These are phyloP conservation scores for Olivierus martensii DNA, from an alignment of 1,140 invertebrate species.

Conservation along the genomic window DNA sequence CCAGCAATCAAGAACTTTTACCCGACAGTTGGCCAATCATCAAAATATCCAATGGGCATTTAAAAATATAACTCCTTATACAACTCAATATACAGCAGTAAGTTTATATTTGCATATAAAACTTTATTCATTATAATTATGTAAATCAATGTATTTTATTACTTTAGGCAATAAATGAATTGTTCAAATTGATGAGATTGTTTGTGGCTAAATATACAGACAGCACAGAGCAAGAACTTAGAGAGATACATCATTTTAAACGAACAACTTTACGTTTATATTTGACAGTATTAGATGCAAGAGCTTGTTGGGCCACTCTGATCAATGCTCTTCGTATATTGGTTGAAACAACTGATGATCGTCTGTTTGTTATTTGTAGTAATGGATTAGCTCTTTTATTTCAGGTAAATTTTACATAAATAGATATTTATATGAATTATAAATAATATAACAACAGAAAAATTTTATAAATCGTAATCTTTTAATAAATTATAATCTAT, in stretches of 20 bases:
- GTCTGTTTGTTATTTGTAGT: slow-evolving; percentile 72
- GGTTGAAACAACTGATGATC: slow-evolving; percentile 75
- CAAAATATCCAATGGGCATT: slow-evolving; percentile 95
- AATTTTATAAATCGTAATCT: too few species aligned
- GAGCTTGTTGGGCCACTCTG: slow-evolving; percentile 74
- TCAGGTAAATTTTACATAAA: slow-evolving; percentile 45
- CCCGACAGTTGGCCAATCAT: slow-evolving; percentile 69
- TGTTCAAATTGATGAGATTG: slow-evolving; percentile 75
- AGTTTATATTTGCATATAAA: slow-evolving; percentile 22
- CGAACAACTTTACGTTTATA: slow-evolving; percentile 69
- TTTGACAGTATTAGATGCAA: slow-evolving; percentile 56
- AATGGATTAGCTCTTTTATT: slow-evolving; percentile 73
- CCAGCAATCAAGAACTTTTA: slow-evolving; percentile 67
- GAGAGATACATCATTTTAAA: slow-evolving; percentile 66
- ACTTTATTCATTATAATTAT: too few species aligned
- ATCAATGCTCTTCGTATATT: slow-evolving; percentile 73
- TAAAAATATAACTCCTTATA: slow-evolving; percentile 87
- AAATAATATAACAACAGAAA: too few species aligned
- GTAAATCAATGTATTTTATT: not conserved
- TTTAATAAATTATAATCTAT: too few species aligned
- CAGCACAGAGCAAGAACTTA: slow-evolving; percentile 57
- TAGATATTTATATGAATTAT: too few species aligned
- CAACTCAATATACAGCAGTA: slow-evolving; percentile 72
- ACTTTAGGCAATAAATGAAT: slow-evolving; percentile 73
- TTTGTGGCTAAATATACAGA: slow-evolving; percentile 61